A percentile compares a stretch with the other conserved stretches of the same genome.
Conservation (phyloP, 2,113 vertebrate genomes). For the Galemys pyrenaicus region DNA sequence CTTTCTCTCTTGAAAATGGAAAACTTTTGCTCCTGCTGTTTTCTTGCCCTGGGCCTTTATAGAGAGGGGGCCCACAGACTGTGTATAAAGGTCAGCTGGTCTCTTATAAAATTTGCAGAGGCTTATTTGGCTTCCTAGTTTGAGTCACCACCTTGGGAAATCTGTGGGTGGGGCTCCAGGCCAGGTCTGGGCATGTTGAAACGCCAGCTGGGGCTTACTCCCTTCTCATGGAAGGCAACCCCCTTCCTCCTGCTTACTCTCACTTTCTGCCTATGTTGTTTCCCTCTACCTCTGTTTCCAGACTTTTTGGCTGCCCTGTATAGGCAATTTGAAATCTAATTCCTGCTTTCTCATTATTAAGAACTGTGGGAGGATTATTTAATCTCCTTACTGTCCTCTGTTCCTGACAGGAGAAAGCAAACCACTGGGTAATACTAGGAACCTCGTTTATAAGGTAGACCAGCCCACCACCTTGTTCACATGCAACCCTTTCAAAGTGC, state of each 20-base stretch:
- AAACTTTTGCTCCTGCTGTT: neutral
- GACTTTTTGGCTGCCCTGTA: neutral
- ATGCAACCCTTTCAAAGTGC: neutral
- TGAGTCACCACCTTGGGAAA: slow-evolving; percentile 44
- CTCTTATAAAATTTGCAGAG: neutral
- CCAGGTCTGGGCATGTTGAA: neutral
- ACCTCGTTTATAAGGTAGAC: neutral
- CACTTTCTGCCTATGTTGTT: neutral
- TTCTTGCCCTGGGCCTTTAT: neutral
- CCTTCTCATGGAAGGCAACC: fast-evolving
- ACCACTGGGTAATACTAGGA: neutral
- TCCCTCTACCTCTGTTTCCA: neutral
- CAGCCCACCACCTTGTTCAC: neutral
- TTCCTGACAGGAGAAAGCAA: slow-evolving; percentile 10
- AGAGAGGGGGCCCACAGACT: neutral
- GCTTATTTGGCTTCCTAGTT: neutral
- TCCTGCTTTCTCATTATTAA: neutral
- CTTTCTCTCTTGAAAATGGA: neutral
- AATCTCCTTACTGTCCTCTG: neutral
- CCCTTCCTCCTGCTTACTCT: neutral
- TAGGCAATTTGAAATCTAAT: neutral
- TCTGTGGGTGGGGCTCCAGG: neutral
- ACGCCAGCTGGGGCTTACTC: neutral
- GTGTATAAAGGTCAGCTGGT: neutral
- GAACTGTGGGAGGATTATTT: slow-evolving; percentile 43